A percentile compares a stretch with the other conserved stretches of the same genome.
These are phyloP conservation scores for Melanostoma scalare DNA, from an alignment of 2,888 invertebrate species.

Conservation along the genomic window DNA sequence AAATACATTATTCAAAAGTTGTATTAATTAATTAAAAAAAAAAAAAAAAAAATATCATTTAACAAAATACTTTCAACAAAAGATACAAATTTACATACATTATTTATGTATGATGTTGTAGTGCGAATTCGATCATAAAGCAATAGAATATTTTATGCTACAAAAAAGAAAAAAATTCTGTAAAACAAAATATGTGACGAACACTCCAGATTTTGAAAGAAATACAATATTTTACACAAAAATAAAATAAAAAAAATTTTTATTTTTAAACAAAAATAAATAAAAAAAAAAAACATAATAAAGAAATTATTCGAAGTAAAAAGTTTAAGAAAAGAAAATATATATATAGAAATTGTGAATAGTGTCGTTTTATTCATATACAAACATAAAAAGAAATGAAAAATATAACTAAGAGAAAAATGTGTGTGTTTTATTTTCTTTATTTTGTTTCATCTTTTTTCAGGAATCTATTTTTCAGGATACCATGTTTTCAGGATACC, in stretches of 20 bases:
- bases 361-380: constrained; percentile 68
- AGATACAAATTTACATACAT: constrained; percentile 19
- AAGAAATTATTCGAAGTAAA: constrained; percentile 42
- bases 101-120: constrained; percentile 46
- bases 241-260: constrained; percentile 50
- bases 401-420: constrained; percentile 64
- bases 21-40: not conserved
- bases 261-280: constrained; percentile 61
- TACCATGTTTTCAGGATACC: constrained; percentile 27
- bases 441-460: constrained; percentile 32
- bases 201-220: constrained; percentile 42
- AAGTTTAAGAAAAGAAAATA: constrained; percentile 7
- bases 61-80: constrained; percentile 17
- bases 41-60: constrained; percentile 17
- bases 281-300: constrained; percentile 31
- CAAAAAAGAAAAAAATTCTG: constrained; percentile 6
- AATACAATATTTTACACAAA: constrained; percentile 28
- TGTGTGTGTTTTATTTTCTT: constrained; percentile 62
- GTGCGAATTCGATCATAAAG: constrained; percentile 50
- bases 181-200: constrained; percentile 24
- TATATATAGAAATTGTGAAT: constrained; percentile 53
- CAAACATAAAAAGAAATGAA: constrained; percentile 50
- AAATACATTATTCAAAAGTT: constrained; percentile 15
- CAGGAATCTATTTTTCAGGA: constrained; percentile 31
- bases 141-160: constrained; percentile 17